Conservation (phyloP, 2,113 vertebrate species). For the Hoplias malabaricus region DNA sequence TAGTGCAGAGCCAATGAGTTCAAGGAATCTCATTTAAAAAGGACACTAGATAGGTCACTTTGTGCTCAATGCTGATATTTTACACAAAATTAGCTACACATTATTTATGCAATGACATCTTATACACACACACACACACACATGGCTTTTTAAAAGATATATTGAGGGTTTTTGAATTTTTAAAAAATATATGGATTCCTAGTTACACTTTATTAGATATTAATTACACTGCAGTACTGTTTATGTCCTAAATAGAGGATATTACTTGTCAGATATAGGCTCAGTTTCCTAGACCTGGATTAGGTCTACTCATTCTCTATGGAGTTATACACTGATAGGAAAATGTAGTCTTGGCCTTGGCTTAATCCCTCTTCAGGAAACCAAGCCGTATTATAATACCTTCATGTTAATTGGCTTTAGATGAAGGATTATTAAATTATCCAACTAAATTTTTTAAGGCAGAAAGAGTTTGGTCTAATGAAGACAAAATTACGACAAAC, state of each 20-base stretch:
- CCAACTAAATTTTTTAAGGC: slow-evolving; percentile 7
- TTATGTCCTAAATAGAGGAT: neutral
- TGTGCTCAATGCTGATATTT: neutral
- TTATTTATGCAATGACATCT: neutral
- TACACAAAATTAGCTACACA: neutral
- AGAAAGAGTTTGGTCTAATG: slow-evolving; percentile 3
- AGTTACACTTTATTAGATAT: neutral
- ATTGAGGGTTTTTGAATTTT: too few species aligned
- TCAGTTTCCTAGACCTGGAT: too few species aligned
- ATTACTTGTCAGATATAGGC: neutral
- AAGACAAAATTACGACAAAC: neutral
- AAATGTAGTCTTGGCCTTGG: too few species aligned
- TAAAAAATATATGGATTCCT: neutral
- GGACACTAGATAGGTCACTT: neutral
- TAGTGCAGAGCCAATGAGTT: neutral
- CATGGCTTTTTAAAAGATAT: neutral
- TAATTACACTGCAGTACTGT: neutral
- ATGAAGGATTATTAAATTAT: neutral
- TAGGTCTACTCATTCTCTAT: too few species aligned
- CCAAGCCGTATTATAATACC: neutral
- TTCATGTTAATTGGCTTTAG: neutral
- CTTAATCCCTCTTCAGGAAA: too few species aligned
- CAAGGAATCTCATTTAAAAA: neutral
- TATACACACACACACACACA: neutral
- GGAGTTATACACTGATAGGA: too few species aligned